Evolutionary conservation across 2,888 invertebrate genomes (phyloP), one percentile per base, ranked within the genome.

Genomic region (Harpalus rubripes): DNA sequence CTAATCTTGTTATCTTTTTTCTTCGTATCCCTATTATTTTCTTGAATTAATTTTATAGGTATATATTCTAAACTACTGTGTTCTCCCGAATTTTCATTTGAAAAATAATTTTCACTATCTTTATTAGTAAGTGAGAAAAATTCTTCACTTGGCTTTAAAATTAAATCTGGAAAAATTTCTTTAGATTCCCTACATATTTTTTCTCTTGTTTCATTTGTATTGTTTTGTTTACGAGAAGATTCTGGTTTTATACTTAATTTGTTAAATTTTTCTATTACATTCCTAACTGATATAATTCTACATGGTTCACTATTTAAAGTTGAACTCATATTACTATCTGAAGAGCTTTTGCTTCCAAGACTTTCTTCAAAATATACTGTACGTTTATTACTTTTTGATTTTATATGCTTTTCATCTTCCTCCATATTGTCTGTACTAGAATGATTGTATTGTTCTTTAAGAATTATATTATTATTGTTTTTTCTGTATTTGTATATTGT

Each of bases 251-350:
- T 74, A 10, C 26, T 22, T n/a, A 78, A 32, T 7, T 22, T n/a
- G 15, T 78, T 78, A 44, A 78, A 78, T 58, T 78, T 78, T 22
- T 78, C 58, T 56, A 78, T 58, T 26, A 78, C 78, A 15, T 78
- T 56, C 58, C 10, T 56, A n/a, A 78, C 78, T 10, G 32, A 58
- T 58, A 7, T 32, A 4, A 56, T 78, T 26, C 10, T 74, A 44
- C 44, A 68, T 7, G 15, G 7, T 5, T 26, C 32, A 39, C 68
- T 68, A 39, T 68, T 32, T 41, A 68, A 18, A 16, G 41, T 74
- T 18, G 72, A 74, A 44, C 44, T 74, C 10, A 74, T 18, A 18
- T 74, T 16, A n/a, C 39, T 39, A 16, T 41, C 72, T 18, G 72
- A 74, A 16, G 72, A 74, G n/a, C 68, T 68, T n/a, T 44, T 41